Evolutionary conservation across 1,140 invertebrate species (phyloP).

Genomic region (Arctopsyche grandis): DNA sequence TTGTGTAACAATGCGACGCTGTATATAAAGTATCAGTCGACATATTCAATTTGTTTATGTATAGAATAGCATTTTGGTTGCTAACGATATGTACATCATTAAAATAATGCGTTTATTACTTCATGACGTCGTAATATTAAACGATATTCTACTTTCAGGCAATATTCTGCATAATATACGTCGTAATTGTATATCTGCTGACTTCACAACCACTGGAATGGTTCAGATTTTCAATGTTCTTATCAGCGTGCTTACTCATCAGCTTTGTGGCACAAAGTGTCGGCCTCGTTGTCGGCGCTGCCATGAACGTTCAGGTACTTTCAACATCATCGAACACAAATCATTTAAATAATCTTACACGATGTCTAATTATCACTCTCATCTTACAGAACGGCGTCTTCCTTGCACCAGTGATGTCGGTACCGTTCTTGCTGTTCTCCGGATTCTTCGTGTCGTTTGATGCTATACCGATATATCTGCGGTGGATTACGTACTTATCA

Average conservation of each 20-base stretch:
- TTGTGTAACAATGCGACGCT: no score
- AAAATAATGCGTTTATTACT: no score
- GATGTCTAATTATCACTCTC: conserved; percentile 39
- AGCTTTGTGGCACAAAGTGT: conserved; percentile 96
- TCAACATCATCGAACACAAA: conserved; percentile 31
- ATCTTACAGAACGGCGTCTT: conserved; percentile 89
- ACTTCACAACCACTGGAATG: conserved; percentile 91
- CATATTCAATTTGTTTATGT: no score
- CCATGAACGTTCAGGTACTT: conserved; percentile 85
- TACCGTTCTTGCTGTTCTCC: conserved; percentile 92
- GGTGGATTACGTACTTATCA: conserved; percentile 95
- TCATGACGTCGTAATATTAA: no score
- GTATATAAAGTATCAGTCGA: no score
- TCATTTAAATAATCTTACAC: conserved; percentile 20
- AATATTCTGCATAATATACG: conserved; percentile 90
- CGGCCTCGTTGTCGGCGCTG: conserved; percentile 93
- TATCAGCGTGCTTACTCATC: conserved; percentile 87
- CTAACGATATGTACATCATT: no score
- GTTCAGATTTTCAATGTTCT: conserved; percentile 88
- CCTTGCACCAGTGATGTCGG: conserved; percentile 93
- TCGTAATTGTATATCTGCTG: conserved; percentile 94
- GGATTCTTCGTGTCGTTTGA: conserved; percentile 98
- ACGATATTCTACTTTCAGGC: conserved; percentile 73
- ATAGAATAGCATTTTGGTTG: no score
- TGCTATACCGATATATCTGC: conserved; percentile 92